phyloP scores from a whole-genome alignment of 2,888 invertebrate species.

The Sicus ferrugineus region DNA sequence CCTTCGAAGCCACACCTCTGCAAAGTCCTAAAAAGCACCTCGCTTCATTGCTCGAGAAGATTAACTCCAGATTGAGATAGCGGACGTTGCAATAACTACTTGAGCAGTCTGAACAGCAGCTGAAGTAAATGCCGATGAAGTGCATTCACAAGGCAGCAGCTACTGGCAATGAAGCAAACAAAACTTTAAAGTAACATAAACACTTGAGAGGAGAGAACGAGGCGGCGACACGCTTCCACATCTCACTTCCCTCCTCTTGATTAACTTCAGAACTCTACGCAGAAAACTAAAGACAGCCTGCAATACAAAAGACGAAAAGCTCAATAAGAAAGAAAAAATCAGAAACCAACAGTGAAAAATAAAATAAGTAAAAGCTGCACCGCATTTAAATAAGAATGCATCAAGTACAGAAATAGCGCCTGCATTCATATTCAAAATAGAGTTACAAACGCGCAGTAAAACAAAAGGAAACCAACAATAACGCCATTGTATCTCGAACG shows the following conservation, averaged over 20 bases:
- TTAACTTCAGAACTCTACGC: neutral
- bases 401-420: neutral
- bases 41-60: neutral
- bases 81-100: too few relatives aligned
- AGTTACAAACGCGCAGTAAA: neutral
- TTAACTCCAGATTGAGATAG: neutral
- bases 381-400: neutral
- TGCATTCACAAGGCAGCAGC: too few relatives aligned
- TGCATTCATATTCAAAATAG: neutral
- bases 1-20: neutral
- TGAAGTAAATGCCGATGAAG: neutral
- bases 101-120: neutral
- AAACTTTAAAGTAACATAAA: neutral
- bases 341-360: neutral
- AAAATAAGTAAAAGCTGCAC: neutral
- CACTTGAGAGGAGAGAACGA: neutral
- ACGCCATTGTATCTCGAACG: neutral
- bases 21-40: neutral
- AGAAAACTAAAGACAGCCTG: neutral
- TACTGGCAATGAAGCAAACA: neutral
- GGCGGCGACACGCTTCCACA: neutral
- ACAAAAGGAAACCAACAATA: neutral
- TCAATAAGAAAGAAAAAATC: neutral
- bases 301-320: neutral
- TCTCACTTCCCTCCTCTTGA: neutral